These are phyloP conservation scores for Ciconia maguari DNA, from an alignment of 2,113 vertebrate species.

Conservation along the genomic window DNA sequence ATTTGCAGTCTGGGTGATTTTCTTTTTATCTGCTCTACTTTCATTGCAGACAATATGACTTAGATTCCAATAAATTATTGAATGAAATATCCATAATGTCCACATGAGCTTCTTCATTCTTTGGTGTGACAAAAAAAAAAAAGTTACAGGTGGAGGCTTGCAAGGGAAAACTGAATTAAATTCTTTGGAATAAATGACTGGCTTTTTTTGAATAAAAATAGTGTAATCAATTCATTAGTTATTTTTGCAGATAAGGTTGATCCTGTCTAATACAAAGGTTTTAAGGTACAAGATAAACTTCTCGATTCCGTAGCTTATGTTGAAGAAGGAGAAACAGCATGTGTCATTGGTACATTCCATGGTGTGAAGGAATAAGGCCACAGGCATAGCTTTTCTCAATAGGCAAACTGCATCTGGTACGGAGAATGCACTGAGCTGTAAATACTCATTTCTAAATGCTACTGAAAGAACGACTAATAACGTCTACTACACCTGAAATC, in stretches of 20 bases:
- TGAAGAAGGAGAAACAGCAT: not conserved
- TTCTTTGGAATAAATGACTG: not conserved
- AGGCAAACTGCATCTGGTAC: not conserved
- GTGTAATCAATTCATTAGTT: not conserved
- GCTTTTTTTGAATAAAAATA: not conserved
- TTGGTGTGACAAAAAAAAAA: not conserved
- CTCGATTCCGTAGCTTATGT: not conserved
- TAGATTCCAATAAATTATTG: constrained; percentile 33
- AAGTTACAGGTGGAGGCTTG: not conserved
- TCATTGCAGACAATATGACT: not conserved
- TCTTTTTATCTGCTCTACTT: constrained; percentile 25
- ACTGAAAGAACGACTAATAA: not conserved
- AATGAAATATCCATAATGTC: constrained; percentile 13
- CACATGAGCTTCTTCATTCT: not conserved
- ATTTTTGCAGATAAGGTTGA: not conserved
- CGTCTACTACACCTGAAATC: not conserved
- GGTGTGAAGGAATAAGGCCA: not conserved
- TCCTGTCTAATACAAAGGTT: not conserved
- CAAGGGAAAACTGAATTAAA: not conserved
- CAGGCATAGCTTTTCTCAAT: not conserved
- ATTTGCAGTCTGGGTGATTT: constrained; percentile 9
- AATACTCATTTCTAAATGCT: not conserved
- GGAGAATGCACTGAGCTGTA: not conserved
- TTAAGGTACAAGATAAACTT: not conserved
- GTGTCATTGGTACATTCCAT: not conserved